phyloP scores from a whole-genome alignment of 1,140 invertebrate species.

The Leucophenga varia region DNA sequence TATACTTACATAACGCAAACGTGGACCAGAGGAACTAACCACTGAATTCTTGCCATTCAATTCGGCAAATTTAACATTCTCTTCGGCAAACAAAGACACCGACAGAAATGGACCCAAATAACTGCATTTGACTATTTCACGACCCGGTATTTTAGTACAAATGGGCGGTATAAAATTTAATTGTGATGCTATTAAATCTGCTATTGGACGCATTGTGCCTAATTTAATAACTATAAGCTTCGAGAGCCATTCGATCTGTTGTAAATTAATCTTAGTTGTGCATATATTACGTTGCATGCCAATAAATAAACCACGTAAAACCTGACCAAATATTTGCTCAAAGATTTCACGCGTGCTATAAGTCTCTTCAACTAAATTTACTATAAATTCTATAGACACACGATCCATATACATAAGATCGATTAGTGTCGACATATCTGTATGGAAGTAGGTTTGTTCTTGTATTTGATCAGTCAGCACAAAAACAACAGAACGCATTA shows the following conservation, averaged over 20 bases:
- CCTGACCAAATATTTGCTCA: conserved; percentile 68
- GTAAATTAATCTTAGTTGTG: conserved; percentile 69
- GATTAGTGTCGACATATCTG: conserved; percentile 41
- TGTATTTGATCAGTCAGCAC: conserved; percentile 45
- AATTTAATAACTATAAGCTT: conserved; percentile 71
- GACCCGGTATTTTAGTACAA: conserved; percentile 70
- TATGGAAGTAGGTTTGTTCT: conserved; percentile 30
- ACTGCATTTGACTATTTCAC: conserved; percentile 80
- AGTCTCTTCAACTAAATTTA: conserved; percentile 63
- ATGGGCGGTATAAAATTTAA: conserved; percentile 75
- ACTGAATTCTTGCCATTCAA: conserved; percentile 60
- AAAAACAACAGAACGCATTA: conserved; percentile 36
- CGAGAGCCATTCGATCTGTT: conserved; percentile 66
- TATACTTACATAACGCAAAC: conserved; percentile 40
- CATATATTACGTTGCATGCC: conserved; percentile 71
- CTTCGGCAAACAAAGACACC: conserved; percentile 89
- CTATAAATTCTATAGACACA: conserved; percentile 63
- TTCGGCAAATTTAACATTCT: conserved; percentile 78
- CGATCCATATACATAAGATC: conserved; percentile 56
- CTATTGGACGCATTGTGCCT: conserved; percentile 70
- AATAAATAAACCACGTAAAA: conserved; percentile 69
- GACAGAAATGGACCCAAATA: conserved; percentile 88
- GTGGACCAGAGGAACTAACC: conserved; percentile 50
- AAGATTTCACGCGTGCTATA: conserved; percentile 68
- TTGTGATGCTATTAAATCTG: conserved; percentile 73